A percentile compares a stretch with the other conserved stretches of the same genome.
These are phyloP conservation scores for Drosophila malerkotliana DNA, from an alignment of 1,140 invertebrate species.

Conservation along the genomic window DNA sequence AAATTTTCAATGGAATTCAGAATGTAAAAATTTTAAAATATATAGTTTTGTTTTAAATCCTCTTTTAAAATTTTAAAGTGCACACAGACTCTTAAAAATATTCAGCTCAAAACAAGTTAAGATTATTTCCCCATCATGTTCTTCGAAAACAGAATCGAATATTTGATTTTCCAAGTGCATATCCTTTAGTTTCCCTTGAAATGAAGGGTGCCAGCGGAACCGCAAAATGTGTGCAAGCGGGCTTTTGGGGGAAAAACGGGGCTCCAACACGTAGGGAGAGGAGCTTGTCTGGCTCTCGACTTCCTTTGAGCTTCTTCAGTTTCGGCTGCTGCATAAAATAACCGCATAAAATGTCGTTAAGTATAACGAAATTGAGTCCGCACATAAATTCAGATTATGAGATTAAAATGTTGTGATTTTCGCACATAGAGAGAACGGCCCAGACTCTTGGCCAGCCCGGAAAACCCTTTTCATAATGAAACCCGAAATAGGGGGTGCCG, in stretches of 20 bases:
- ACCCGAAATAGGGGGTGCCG: conserved; percentile 21
- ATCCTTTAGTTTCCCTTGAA: conserved; percentile 30
- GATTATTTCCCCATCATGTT: no score
- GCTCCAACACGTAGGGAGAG: neutral
- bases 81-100: no score
- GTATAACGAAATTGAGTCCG: conserved; percentile 82
- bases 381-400: conserved; percentile 83
- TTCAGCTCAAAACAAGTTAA: no score
- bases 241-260: conserved; percentile 10
- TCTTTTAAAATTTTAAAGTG: no score
- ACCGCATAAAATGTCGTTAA: conserved; percentile 82
- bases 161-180: conserved; percentile 19
- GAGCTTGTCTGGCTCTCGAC: conserved; percentile 26
- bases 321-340: conserved; percentile 67
- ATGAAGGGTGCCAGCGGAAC: conserved; percentile 59
- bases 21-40: no score
- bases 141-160: neutral
- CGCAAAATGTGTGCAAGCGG: conserved; percentile 36
- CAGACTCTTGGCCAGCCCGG: neutral
- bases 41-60: no score
- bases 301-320: conserved; percentile 49
- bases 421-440: conserved; percentile 44
- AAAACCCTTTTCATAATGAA: conserved; percentile 70
- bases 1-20: no score
- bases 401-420: conserved; percentile 82